A percentile compares a stretch with the other conserved stretches of the same genome.
Conservation (phyloP, 2,888 invertebrate species). For the Troilus luridus region DNA sequence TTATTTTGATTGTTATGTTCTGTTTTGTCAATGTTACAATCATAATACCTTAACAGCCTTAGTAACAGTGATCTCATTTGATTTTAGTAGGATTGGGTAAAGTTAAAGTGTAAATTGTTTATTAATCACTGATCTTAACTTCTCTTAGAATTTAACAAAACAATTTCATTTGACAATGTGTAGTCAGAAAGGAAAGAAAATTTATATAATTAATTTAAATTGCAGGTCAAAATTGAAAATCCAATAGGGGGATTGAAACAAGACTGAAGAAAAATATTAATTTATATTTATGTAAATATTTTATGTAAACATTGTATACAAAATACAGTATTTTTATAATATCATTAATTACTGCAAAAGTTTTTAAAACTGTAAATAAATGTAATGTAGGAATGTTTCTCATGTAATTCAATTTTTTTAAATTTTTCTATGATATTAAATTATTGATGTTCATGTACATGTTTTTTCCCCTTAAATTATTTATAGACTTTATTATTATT, state of each 20-base stretch:
- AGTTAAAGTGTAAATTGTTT: no score
- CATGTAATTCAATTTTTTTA: neutral
- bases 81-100: no score
- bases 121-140: no score
- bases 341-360: neutral
- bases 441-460: neutral
- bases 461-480: neutral
- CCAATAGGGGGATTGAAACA: slow-evolving; percentile 2
- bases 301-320: slow-evolving; percentile 43
- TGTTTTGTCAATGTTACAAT: no score
- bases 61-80: no score
- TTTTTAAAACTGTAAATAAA: slow-evolving; percentile 24
- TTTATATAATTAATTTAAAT: neutral
- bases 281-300: neutral
- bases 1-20: no score
- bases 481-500: neutral
- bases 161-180: no score
- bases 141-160: no score
- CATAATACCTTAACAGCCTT: no score
- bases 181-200: no score
- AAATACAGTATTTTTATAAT: slow-evolving; percentile 44
- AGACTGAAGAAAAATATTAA: neutral
- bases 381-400: neutral
- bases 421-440: neutral
- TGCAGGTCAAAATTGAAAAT: slow-evolving; percentile 38